Percentiles rank a stretch among this genome's conserved stretches.
Evolutionary conservation across 2,888 invertebrate genomes (phyloP).

Genomic region (Nephrotoma guestfalica): DNA sequence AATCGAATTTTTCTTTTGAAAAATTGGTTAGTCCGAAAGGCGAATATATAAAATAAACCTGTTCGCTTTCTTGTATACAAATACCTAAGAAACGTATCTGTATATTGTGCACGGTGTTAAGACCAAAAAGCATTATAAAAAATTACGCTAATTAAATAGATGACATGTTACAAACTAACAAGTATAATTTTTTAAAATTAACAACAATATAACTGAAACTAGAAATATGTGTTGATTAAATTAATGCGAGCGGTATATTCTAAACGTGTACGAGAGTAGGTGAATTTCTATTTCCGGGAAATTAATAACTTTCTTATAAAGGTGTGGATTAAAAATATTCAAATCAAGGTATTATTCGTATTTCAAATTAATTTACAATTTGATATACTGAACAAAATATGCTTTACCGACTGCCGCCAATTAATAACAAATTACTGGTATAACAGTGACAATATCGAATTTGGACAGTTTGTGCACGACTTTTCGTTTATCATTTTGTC

Average conservation of each 20-base stretch:
- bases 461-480: neutral
- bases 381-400: neutral
- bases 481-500: neutral
- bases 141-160: neutral
- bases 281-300: neutral
- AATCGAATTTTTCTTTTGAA: neutral
- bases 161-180: neutral
- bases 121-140: neutral
- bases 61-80: neutral
- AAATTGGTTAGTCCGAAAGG: neutral
- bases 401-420: neutral
- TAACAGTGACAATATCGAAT: neutral
- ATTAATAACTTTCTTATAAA: neutral
- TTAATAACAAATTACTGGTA: neutral
- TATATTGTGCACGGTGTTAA: neutral
- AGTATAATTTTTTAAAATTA: neutral
- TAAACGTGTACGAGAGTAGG: neutral
- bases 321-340: neutral
- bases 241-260: neutral
- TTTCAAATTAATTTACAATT: neutral
- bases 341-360: neutral
- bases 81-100: neutral
- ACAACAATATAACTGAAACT: neutral
- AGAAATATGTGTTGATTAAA: neutral
- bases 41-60: neutral